Evolutionary conservation across 2,113 vertebrate species (phyloP).

Genomic region (Dascyllus trimaculatus): DNA sequence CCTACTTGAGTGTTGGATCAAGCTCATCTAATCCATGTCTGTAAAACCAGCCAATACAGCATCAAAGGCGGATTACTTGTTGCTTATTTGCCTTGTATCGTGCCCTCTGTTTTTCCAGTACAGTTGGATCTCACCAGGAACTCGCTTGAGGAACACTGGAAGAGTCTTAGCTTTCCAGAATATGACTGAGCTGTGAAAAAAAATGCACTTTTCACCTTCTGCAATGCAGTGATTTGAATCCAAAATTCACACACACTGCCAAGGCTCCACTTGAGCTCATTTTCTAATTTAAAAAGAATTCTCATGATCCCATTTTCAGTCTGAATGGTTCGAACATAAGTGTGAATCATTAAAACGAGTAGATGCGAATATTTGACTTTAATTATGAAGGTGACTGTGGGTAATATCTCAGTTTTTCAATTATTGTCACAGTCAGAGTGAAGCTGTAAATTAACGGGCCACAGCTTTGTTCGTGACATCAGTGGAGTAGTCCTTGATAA

Average conservation of each 20-base stretch:
- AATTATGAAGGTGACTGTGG: conserved; percentile 18
- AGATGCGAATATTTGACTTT: conserved; percentile 40
- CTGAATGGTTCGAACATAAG: conserved; percentile 7
- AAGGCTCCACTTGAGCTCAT: neutral
- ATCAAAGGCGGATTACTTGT: conserved; percentile 41
- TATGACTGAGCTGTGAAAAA: conserved; percentile 9
- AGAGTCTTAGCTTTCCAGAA: conserved; percentile 25
- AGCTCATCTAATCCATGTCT: conserved; percentile 48
- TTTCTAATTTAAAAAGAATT: conserved; percentile 4
- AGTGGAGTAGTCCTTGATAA: conserved; percentile 11
- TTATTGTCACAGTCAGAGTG: conserved; percentile 26
- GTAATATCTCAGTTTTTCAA: conserved; percentile 43
- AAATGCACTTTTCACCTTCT: conserved; percentile 6
- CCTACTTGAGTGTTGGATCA: conserved; percentile 41
- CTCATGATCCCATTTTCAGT: conserved; percentile 14
- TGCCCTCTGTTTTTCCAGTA: conserved; percentile 18
- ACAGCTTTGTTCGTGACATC: conserved; percentile 30
- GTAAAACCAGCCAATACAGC: conserved; percentile 38
- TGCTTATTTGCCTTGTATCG: conserved; percentile 16
- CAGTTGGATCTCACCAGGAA: conserved; percentile 50
- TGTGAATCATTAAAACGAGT: conserved; percentile 46
- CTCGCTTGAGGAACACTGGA: conserved; percentile 4
- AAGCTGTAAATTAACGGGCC: conserved; percentile 40
- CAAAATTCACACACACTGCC: neutral
- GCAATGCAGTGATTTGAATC: conserved; percentile 5